These are phyloP conservation scores for Parelbella ahira DNA, from an alignment of 2,888 invertebrate species.

Conservation along the genomic window DNA sequence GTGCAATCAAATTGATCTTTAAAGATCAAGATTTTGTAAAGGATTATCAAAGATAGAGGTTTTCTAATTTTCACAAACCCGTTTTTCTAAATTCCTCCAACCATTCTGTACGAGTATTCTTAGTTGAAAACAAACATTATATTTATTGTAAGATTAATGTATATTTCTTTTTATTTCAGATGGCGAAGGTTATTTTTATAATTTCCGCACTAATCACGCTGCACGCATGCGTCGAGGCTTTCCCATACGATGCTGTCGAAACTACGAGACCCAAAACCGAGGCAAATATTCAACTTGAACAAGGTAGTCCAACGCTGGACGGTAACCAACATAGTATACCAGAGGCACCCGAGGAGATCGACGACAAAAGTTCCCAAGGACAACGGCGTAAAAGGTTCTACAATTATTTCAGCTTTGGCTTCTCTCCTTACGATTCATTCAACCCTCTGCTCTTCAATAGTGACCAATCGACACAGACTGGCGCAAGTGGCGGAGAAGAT, in stretches of 20 bases:
- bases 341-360: constrained; percentile 32
- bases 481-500: constrained; percentile 31
- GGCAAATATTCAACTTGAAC: constrained; percentile 31
- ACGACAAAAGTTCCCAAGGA: constrained; percentile 29
- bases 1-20: too few species aligned
- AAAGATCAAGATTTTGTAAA: too few species aligned
- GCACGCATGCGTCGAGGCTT: constrained; percentile 44
- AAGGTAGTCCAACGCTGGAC: constrained; percentile 36
- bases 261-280: constrained; percentile 31
- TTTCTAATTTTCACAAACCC: too few species aligned
- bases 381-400: constrained; percentile 42
- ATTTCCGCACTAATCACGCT: constrained; percentile 44
- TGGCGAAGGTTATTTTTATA: constrained; percentile 41
- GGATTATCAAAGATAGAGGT: too few species aligned
- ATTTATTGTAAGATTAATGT: too few species aligned
- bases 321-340: too few species aligned
- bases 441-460: constrained; percentile 28
- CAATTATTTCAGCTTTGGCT: constrained; percentile 32
- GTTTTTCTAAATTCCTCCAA: too few species aligned
- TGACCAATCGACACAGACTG: constrained; percentile 29
- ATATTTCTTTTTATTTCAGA: constrained; percentile 56
- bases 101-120: too few species aligned
- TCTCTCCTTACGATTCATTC: constrained; percentile 16
- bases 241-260: constrained; percentile 44
- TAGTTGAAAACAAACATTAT: too few species aligned